Percentiles rank a stretch among this genome's conserved stretches.
phyloP scores from a whole-genome alignment of 1,140 invertebrate genomes.

The Formica selysi region DNA sequence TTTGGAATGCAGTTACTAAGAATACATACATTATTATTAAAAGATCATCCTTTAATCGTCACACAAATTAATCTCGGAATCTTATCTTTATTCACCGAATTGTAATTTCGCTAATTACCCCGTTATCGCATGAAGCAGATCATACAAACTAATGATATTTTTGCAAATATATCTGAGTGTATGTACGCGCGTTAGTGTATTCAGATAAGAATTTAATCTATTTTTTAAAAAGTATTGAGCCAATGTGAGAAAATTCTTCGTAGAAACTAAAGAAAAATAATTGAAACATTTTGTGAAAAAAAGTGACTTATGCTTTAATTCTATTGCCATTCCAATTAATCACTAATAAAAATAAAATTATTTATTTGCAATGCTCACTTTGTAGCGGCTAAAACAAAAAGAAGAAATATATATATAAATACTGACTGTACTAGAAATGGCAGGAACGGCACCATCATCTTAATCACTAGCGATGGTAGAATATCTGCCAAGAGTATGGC shows the following conservation, averaged over 20 bases:
- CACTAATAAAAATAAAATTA: not conserved
- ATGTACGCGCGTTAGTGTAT: not conserved
- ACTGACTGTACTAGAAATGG: constrained; percentile 91
- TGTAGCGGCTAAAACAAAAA: not conserved
- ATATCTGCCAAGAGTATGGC: constrained; percentile 94
- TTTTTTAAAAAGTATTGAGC: not conserved
- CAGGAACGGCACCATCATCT: constrained; percentile 92
- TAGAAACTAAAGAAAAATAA: constrained; percentile 1
- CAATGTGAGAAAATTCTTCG: not conserved
- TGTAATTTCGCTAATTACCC: not conserved
- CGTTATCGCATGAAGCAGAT: not conserved
- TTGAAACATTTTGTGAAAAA: not conserved
- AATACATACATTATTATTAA: not conserved
- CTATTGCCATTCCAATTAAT: not conserved
- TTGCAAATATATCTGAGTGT: not conserved
- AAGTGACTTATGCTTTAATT: not conserved
- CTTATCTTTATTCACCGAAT: not conserved
- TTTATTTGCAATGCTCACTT: constrained; percentile 28
- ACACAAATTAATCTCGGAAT: constrained; percentile 13
- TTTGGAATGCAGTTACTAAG: not conserved
- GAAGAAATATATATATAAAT: constrained; percentile 34
- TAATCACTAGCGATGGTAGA: constrained; percentile 92
- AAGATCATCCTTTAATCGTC: not conserved
- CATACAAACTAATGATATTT: not conserved
- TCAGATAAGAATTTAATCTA: constrained; percentile 8